Conservation (phyloP, 2,888 invertebrate species). For the Peribatodes rhomboidaria region DNA sequence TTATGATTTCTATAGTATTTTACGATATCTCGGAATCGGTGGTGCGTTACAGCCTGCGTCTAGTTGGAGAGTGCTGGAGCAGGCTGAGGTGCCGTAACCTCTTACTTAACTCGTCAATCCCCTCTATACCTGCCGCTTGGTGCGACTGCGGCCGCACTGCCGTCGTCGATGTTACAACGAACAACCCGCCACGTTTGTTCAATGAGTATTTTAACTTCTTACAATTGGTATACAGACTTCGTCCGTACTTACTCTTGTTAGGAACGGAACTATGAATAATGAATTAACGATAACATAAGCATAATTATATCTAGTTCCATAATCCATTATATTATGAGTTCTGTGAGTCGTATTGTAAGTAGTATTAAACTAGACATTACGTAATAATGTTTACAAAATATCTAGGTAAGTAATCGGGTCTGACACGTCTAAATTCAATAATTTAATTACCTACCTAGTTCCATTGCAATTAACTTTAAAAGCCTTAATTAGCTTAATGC, state of each 20-base stretch:
- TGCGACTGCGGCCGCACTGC: slow-evolving; percentile 35
- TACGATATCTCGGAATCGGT: slow-evolving; percentile 57
- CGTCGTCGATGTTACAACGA: slow-evolving; percentile 57
- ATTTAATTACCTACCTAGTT: slow-evolving; percentile 16
- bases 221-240: background rate
- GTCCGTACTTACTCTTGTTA: background rate
- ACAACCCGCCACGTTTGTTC: slow-evolving; percentile 35
- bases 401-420: slow-evolving; percentile 32
- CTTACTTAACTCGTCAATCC: slow-evolving; percentile 79
- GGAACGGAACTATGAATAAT: background rate
- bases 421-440: slow-evolving; percentile 18
- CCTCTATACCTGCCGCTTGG: slow-evolving; percentile 54
- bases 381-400: slow-evolving; percentile 34
- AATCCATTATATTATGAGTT: background rate
- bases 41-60: slow-evolving; percentile 68
- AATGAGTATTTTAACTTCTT: slow-evolving; percentile 49
- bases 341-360: background rate
- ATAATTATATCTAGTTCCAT: background rate
- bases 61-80: slow-evolving; percentile 73
- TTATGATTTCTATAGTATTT: slow-evolving; percentile 66
- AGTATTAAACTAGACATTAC: slow-evolving; percentile 34
- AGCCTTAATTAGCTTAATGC: too few species aligned
- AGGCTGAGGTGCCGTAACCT: slow-evolving; percentile 75
- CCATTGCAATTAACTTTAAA: slow-evolving; percentile 25
- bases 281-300: background rate